phyloP scores from a whole-genome alignment of 2,797 vertebrate species.

The Loriculus beryllinus region DNA sequence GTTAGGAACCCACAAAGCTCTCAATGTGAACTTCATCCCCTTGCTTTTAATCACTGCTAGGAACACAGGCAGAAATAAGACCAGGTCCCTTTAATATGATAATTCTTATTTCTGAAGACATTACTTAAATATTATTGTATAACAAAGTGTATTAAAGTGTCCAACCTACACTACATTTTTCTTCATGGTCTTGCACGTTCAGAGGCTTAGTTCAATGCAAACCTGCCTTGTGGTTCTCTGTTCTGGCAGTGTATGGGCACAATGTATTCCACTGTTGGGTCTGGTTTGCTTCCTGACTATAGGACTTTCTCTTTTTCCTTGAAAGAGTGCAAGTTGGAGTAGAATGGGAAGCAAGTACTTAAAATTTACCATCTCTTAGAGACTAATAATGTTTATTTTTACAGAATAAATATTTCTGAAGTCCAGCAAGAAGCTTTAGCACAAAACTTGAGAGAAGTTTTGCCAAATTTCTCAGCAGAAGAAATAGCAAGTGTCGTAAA shows the following conservation, averaged over 20 bases:
- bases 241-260: neutral
- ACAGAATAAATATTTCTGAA: neutral
- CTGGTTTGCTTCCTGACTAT: neutral
- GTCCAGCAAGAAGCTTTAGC: neutral
- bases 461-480: neutral
- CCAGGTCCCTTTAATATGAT: neutral
- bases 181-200: neutral
- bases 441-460: neutral
- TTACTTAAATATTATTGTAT: neutral
- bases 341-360: neutral
- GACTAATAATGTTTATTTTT: neutral
- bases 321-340: neutral
- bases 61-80: neutral
- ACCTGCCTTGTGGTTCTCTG: neutral
- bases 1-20: neutral
- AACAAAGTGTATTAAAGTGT: neutral
- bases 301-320: neutral
- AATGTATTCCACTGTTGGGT: rapidly evolving
- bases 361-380: neutral
- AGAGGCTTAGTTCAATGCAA: rapidly evolving
- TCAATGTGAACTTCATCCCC: neutral
- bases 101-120: neutral
- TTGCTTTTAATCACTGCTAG: neutral
- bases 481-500: neutral
- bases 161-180: neutral